A percentile compares a stretch with the other conserved stretches of the same genome.
Conservation (phyloP, 2,888 invertebrate species). For the Panopea generosa region DNA sequence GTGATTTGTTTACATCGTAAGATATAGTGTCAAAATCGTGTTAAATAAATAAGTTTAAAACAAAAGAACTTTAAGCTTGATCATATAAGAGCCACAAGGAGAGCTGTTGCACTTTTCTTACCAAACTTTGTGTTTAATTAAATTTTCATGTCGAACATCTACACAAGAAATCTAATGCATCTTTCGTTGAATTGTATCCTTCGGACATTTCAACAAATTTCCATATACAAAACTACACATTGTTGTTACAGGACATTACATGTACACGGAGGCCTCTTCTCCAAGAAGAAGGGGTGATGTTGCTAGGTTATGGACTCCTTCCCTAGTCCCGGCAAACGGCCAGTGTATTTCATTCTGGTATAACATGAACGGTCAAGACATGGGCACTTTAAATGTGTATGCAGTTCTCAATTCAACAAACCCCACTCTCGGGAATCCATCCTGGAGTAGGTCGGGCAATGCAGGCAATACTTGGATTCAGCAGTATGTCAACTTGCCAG, state of each 20-base stretch:
- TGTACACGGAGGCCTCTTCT: constrained; percentile 87
- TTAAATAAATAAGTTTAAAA: too few species aligned
- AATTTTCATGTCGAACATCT: too few species aligned
- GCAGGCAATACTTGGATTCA: constrained; percentile 79
- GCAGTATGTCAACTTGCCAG: constrained; percentile 69
- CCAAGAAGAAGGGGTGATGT: constrained; percentile 87
- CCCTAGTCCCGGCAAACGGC: constrained; percentile 45
- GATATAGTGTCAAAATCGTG: too few species aligned
- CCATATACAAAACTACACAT: too few species aligned
- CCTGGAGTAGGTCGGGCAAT: constrained; percentile 73
- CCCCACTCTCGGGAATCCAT: constrained; percentile 64
- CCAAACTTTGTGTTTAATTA: too few species aligned
- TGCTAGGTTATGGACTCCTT: constrained; percentile 64
- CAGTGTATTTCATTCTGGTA: constrained; percentile 83
- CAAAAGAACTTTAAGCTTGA: too few species aligned
- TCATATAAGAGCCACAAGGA: too few species aligned
- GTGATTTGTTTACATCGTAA: too few species aligned
- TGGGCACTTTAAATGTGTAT: constrained; percentile 76
- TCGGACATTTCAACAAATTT: too few species aligned
- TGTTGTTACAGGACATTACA: constrained; percentile 86
- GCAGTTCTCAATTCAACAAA: constrained; percentile 60
- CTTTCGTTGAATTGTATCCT: too few species aligned
- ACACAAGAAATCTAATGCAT: too few species aligned
- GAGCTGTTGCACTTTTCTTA: too few species aligned
- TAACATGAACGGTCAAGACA: constrained; percentile 81